Percentiles rank a stretch among this genome's conserved stretches.
Evolutionary conservation across 2,888 invertebrate genomes (phyloP).

Genomic region (Bedellia somnulentella): DNA sequence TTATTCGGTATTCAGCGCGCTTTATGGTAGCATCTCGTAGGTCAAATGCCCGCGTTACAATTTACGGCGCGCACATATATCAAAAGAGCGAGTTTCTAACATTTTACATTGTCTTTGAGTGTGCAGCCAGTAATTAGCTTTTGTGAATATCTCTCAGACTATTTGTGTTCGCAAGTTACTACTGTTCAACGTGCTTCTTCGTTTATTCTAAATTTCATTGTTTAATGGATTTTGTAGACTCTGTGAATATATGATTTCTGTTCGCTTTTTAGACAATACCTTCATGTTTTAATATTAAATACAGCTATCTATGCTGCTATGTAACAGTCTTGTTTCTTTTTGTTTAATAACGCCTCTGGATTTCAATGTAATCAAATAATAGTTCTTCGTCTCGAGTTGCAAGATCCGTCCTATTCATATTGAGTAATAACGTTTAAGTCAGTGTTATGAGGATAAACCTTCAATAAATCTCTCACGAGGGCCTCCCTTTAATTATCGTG

Average conservation of each 20-base stretch:
- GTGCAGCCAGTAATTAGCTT: conserved; percentile 35
- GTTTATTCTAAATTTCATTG: no score
- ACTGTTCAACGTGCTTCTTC: no score
- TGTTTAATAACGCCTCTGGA: no score
- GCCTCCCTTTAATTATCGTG: conserved; percentile 47
- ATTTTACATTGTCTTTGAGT: conserved; percentile 28
- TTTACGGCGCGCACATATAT: conserved; percentile 45
- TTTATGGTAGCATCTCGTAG: conserved; percentile 39
- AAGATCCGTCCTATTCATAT: no score
- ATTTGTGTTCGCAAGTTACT: conserved; percentile 1
- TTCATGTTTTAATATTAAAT: no score
- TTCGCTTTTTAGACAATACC: no score
- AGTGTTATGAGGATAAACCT: conserved; percentile 55
- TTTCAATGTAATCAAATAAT: no score
- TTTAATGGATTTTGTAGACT: no score
- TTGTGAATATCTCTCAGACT: conserved; percentile 13
- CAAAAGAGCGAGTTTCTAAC: conserved; percentile 22
- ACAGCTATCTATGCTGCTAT: no score
- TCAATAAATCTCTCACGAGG: conserved; percentile 55
- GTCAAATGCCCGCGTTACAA: conserved; percentile 37
- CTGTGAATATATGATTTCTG: no score
- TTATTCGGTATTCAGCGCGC: conserved; percentile 36
- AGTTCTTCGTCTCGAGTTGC: no score
- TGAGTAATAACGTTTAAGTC: conserved; percentile 43
- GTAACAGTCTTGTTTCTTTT: no score